Evolutionary conservation across 2,888 invertebrate species (phyloP), one percentile per base, ranked within the genome.

Genomic region (Yponomeuta cagnagella): DNA sequence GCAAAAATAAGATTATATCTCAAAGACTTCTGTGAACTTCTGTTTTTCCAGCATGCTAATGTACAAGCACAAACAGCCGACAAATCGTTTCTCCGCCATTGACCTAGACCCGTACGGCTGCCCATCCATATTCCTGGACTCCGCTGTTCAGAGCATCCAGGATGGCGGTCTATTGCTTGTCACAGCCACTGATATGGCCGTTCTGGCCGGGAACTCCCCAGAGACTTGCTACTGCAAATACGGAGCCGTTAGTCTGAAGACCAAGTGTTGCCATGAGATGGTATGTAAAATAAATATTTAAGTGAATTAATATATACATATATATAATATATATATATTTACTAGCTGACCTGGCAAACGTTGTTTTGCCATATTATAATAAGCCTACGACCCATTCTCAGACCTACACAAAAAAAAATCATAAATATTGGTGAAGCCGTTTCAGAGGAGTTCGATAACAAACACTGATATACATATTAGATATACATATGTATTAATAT

Each of bases 31-130:
- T 43, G 43, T 43, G 9, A 43, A 8, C 43, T 43, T 43, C 70
- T 15, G 9, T 66, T n/a, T 48, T 88, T 92, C 15, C 85, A 98
- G 97, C 76, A 94, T 96, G 87, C 81, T 97, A 2, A 98, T 98
- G 98, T 96, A 97, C 79, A 93, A 95, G 76, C 95, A 96, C 77
- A 94, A 95, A 70, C 90, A 91, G 31, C 89, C 93, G 33, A 80
- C 88, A 2, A 93, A 95, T 71, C 93, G 95, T 63, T 99, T 98
- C 84, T 95, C 98, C 79, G 97, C 95, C 0, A 95, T 99, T 70
- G 99, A 99, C 86, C 88, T 99, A 72, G 99, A 99, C 89, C 99
- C 99, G 0, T 99, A 99, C 76, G 99, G 99, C 2, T 97, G 98
- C 78, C 98, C 99, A 0, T 95, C 97, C 1, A 94, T 95, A 64